phyloP scores from a whole-genome alignment of 2,888 invertebrate genomes.

The Xylocampa areola region DNA sequence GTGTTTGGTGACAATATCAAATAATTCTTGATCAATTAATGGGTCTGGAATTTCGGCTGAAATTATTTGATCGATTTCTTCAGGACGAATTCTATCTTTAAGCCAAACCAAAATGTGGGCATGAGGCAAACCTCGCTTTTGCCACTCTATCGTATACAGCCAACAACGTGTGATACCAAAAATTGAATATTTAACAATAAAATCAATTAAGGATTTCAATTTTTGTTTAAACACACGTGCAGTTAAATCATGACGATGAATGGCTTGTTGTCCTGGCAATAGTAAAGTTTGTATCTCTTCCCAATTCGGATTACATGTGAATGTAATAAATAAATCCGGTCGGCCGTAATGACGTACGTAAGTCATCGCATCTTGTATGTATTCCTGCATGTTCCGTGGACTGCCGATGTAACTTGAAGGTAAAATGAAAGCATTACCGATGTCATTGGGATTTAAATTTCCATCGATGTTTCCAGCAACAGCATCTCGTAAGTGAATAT shows the following conservation, averaged over 20 bases:
- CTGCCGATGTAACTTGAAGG: neutral
- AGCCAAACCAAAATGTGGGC: constrained; percentile 23
- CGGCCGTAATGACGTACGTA: no score
- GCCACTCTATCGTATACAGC: constrained; percentile 37
- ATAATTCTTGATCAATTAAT: neutral
- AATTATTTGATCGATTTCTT: constrained; percentile 17
- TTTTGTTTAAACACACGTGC: neutral
- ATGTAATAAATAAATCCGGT: no score
- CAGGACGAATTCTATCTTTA: constrained; percentile 8
- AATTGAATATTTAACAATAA: neutral
- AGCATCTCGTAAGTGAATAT: no score
- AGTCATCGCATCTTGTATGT: no score
- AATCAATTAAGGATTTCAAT: neutral
- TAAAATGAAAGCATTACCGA: neutral
- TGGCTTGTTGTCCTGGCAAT: neutral
- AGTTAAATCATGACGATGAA: no score
- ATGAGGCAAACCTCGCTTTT: constrained; percentile 33
- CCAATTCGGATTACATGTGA: no score
- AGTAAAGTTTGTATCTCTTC: neutral
- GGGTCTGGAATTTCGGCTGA: constrained; percentile 16
- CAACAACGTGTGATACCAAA: constrained; percentile 7
- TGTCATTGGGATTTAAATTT: neutral
- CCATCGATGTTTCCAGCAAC: neutral
- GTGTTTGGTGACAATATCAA: constrained; percentile 2
- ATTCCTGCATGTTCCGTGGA: neutral